phyloP scores from a whole-genome alignment of 2,888 invertebrate genomes.

The Resseliella maxima region DNA sequence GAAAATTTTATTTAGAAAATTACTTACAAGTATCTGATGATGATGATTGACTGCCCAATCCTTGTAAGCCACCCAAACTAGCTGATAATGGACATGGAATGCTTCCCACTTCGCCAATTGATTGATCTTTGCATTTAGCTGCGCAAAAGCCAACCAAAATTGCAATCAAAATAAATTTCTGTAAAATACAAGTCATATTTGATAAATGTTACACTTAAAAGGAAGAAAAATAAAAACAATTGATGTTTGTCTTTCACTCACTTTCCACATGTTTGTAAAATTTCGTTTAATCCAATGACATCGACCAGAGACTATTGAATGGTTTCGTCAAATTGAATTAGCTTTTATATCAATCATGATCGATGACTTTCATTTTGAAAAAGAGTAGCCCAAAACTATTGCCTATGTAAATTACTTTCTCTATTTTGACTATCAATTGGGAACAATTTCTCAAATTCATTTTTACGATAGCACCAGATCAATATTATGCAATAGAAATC shows the following conservation, averaged over 20 bases:
- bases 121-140: neutral
- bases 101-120: too few relatives aligned
- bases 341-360: slow-evolving; percentile 15
- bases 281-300: neutral
- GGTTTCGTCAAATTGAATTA: neutral
- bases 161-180: neutral
- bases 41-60: too few relatives aligned
- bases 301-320: neutral
- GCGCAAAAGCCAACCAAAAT: neutral
- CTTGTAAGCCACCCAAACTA: too few relatives aligned
- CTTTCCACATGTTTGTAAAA: neutral
- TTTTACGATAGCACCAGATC: too few relatives aligned
- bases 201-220: neutral
- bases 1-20: too few relatives aligned
- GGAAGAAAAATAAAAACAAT: too few relatives aligned
- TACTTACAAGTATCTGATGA: too few relatives aligned
- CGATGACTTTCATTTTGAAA: neutral
- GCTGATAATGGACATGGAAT: too few relatives aligned
- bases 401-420: neutral
- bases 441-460: neutral
- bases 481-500: neutral
- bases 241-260: too few relatives aligned
- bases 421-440: neutral
- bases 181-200: neutral
- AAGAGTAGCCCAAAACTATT: neutral